Base-by-base conservation (phyloP, 2,113 vertebrate species). In the Salvelinus sp. region DNA sequence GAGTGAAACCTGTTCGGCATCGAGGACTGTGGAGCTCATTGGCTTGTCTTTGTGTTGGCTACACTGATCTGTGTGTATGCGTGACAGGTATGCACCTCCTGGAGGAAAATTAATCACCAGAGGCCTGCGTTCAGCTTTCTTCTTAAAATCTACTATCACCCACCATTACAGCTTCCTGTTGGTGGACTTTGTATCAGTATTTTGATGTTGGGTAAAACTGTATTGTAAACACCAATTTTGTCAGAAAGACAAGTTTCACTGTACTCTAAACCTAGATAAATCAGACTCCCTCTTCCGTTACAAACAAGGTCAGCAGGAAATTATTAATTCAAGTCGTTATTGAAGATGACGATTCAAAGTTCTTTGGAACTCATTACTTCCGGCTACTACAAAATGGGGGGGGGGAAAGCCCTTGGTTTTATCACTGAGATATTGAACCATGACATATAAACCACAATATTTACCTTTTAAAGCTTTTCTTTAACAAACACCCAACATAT, bases 11-110 rank as follows among this genome's bases (percentile, higher is more conserved):
- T 68, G 65, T 20, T 20, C 16, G 3, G 4, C 14, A 3, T 38
- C 16, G 12, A 73, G 30, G 74, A 73, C 64, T 68, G 66, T 66
- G 76, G 58, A 71, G 74, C 83, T 73, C 66, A 75, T 85, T 80
- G 77, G 3, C 57, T 78, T 68, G 25, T 79, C 58, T 76, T 79
- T 85, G 77, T 88, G 84, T 80, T 78, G 66, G 25, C 47, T 83
- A 66, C 74, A 74, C 54, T 82, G 73, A 76, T 76, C 58, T 83
- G 79, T 81, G 16, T 74, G 71, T 63, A 4, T 78, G 83, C 76
- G 47, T 83, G 81, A 79, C 83, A 86, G 76, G 79, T 78, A 81
- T 85, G 77, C 22, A 22, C 65, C 28, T 50, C 73, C 78, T 79
- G 70, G 76, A 2, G 58, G 58, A 5, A 62, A 57, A 57, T 9